Evolutionary conservation across 1,140 invertebrate genomes (phyloP).

Genomic region (Euwallacea fornicatus): DNA sequence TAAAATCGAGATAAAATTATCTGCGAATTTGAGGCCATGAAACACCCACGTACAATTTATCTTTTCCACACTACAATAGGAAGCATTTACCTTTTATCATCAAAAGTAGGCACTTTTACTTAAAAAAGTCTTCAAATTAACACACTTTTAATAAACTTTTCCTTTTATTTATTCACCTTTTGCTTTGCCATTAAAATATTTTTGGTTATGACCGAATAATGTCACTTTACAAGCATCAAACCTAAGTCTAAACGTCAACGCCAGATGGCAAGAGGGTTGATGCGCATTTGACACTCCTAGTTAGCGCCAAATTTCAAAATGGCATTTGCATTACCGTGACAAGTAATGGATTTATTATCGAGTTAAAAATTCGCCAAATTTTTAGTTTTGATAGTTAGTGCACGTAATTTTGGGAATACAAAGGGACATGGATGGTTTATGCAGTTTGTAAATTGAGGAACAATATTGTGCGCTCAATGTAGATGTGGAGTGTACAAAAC

Average conservation of each 20-base stretch:
- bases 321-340: slow-evolving; percentile 13
- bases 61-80: background rate
- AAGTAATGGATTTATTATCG: background rate
- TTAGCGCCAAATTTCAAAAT: slow-evolving; percentile 17
- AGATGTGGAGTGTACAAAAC: slow-evolving; percentile 54
- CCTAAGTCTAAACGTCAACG: slow-evolving; percentile 22
- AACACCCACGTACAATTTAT: slow-evolving; percentile 28
- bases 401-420: too few relatives aligned
- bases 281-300: slow-evolving; percentile 1
- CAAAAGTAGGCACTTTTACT: slow-evolving; percentile 17
- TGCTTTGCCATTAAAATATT: slow-evolving; percentile 39
- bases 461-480: slow-evolving; percentile 52
- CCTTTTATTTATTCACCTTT: slow-evolving; percentile 40
- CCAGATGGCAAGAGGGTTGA: slow-evolving; percentile 3
- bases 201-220: slow-evolving; percentile 40
- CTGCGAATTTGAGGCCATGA: slow-evolving; percentile 12
- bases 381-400: too few relatives aligned
- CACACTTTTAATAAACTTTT: slow-evolving; percentile 31
- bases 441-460: background rate
- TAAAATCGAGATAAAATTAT: slow-evolving; percentile 11
- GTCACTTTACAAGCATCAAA: too few relatives aligned
- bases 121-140: slow-evolving; percentile 30
- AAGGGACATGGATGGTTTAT: too few relatives aligned
- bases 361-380: slow-evolving; percentile 26
- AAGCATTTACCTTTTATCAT: slow-evolving; percentile 17